Percentiles rank a stretch among this genome's conserved stretches.
These are phyloP conservation scores for Mesitornis unicolor DNA, from an alignment of 2,113 vertebrate species.

Conservation along the genomic window DNA sequence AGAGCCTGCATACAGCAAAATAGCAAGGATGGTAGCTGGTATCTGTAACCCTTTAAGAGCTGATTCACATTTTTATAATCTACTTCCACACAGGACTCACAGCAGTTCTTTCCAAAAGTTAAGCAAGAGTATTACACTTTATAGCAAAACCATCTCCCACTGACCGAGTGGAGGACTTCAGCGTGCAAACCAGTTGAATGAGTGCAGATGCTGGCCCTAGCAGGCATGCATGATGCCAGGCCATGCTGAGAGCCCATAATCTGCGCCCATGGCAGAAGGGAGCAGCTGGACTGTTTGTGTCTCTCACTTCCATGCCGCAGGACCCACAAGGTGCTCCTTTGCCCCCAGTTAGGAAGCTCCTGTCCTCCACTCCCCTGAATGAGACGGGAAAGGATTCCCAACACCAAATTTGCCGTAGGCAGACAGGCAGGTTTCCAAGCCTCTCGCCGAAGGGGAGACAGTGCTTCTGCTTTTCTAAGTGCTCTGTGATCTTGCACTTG, in stretches of 20 bases:
- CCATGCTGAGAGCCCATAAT: background rate
- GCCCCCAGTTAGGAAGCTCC: background rate
- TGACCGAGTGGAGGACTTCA: background rate
- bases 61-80: background rate
- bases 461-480: background rate
- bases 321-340: background rate
- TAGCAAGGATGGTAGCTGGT: fast-evolving
- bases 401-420: background rate
- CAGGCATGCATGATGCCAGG: fast-evolving
- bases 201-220: background rate
- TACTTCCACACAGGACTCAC: background rate
- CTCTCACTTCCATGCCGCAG: background rate
- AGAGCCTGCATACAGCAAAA: background rate
- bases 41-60: background rate
- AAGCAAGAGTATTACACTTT: background rate
- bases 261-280: fast-evolving
- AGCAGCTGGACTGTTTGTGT: fast-evolving
- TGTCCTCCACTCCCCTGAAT: background rate
- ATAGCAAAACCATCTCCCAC: background rate
- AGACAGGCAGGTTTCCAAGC: background rate
- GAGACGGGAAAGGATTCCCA: background rate
- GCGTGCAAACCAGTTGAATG: fast-evolving
- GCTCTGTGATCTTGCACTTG: conserved; percentile 23
- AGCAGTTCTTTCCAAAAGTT: background rate
- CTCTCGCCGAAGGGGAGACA: background rate